Conservation (phyloP, 30 jellyfish, hydroid and myxozoan genomes). For the Catostylus mosaicus region DNA sequence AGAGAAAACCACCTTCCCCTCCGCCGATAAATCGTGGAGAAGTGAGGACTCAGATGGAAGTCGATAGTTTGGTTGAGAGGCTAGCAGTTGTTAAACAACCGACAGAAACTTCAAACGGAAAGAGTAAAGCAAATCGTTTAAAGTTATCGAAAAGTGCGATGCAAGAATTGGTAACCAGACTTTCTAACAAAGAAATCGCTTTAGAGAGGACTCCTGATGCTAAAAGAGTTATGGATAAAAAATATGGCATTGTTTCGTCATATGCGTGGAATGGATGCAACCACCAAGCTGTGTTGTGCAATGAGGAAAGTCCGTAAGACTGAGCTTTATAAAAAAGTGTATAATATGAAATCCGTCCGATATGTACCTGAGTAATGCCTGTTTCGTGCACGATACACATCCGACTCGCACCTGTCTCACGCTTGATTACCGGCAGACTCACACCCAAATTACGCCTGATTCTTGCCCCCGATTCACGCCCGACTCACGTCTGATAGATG, state of each 20-base stretch:
- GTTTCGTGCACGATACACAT: no score
- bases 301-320: constrained; percentile 59
- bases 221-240: constrained; percentile 37
- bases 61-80: constrained; percentile 50
- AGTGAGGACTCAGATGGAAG: constrained; percentile 31
- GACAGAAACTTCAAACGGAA: neutral
- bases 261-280: constrained; percentile 78
- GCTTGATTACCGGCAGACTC: no score
- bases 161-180: constrained; percentile 46
- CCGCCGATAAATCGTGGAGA: constrained; percentile 62
- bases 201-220: constrained; percentile 73
- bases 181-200: constrained; percentile 60
- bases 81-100: constrained; percentile 15
- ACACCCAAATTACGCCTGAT: no score
- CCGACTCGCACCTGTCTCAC: no score
- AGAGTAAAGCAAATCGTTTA: neutral
- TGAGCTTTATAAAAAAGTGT: no score
- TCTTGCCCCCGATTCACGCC: no score
- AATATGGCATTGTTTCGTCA: constrained; percentile 69
- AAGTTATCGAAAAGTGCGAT: constrained; percentile 38
- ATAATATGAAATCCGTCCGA: no score
- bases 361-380: no score
- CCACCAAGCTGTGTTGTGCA: constrained; percentile 46
- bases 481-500: no score
- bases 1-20: constrained; percentile 18